Base-by-base conservation (phyloP, 2,797 vertebrate genomes). In the Vultur gryphus region DNA sequence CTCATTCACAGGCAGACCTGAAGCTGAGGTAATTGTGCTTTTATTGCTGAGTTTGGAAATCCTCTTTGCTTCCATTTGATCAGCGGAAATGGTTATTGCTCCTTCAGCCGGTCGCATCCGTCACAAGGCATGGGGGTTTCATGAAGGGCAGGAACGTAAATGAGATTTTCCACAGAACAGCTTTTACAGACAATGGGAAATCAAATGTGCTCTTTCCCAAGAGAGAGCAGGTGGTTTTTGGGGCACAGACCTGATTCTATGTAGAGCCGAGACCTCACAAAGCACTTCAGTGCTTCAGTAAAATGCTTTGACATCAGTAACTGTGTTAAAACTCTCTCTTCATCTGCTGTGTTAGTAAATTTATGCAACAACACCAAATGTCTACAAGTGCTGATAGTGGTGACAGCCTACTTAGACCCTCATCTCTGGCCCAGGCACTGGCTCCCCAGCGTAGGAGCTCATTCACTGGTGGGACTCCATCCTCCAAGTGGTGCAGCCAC, bases 381-480 rank as follows among this genome's bases (percentile, higher is more conserved):
- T 13, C 51, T 71, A 19, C 58, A 76, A 8, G 25, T 14, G 7
- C 18, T 44, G 39, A 61, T 26, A 35, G 58, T 19, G 12, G 25
- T 46, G 29, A 44, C 37, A 71, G 9, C 28, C 79, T 61, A 39
- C 37, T 49, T 8, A 81, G 43, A 66, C 29, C 41, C 16, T 48
- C 13, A 2, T 23, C 20, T 70, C 84, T 48, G 48, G 35, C 24
- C 48, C 46, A 55, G 28, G 24, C 41, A 13, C 35, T 18, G 52
- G 13, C 5, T 54, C 6, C 17, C 6, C 31, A 49, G 33, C 1
- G 0, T 2, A 61, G 48, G 6, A 66, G 13, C 23, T 67, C 1
- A 0, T n/a, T 54, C 16, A 10, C 33, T 70, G 16, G 20, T 66
- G 75, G 59, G 19, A 41, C 33, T 72, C 54, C 48, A 17, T 57